These are phyloP conservation scores for Chrysolina haemoptera DNA, from an alignment of 2,888 invertebrate genomes.

Conservation along the genomic window DNA sequence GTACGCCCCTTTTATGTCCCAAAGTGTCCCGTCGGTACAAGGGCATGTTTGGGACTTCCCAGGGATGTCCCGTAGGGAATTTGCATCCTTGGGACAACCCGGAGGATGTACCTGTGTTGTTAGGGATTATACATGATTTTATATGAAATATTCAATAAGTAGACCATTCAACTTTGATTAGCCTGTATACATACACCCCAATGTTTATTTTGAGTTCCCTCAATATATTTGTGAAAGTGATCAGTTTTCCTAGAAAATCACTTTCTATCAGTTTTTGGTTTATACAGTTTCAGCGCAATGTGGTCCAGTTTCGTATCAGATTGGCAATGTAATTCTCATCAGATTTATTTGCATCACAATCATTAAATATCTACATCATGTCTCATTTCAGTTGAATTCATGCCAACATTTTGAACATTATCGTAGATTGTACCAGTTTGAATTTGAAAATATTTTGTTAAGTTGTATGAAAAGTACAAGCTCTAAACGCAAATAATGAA, in stretches of 20 bases:
- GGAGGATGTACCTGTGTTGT: no score
- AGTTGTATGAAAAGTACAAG: no score
- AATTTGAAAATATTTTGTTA: not conserved
- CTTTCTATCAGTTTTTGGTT: not conserved
- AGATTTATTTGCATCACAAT: not conserved
- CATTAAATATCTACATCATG: not conserved
- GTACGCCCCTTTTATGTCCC: no score
- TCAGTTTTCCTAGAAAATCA: not conserved
- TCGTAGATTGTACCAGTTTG: not conserved
- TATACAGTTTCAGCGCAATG: not conserved
- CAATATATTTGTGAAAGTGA: not conserved
- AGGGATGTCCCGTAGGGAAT: no score
- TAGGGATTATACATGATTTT: no score
- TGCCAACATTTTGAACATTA: not conserved
- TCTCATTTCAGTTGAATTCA: not conserved
- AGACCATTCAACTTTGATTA: no score
- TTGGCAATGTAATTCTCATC: constrained; percentile 7
- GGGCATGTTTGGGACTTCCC: no score
- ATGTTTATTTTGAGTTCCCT: not conserved
- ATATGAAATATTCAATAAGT: no score
- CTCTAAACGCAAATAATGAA: no score
- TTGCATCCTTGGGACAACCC: no score
- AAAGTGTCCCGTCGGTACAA: no score
- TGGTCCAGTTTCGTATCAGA: constrained; percentile 7
- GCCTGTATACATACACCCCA: no score